Evolutionary conservation across 53 echinoderm and acorn worm species (phyloP), one percentile per base, ranked within the genome.

Genomic region (Mesocentrotus franciscanus): DNA sequence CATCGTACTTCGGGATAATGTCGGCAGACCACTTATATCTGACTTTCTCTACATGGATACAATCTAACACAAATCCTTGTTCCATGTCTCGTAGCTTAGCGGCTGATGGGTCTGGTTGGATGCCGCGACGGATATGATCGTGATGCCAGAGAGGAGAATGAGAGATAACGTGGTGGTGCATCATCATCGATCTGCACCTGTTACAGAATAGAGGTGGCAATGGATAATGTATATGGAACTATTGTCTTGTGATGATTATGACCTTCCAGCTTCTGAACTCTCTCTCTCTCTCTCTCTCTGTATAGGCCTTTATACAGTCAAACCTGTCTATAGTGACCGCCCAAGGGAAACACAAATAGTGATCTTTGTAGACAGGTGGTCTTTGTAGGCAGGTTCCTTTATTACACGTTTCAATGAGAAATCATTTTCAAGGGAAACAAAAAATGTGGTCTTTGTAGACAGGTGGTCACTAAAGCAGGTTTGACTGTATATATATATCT

Each of bases 21-120:
- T 98, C 98, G 10, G 97, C 81, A 49, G 97, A 97, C 98, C 98
- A 98, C 85, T 98, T 98, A 76, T 98, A 98, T 16, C 98, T 96
- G 9, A 95, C 93, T 66, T 96, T 97, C 62, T 98, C 98, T 12
- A 97, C 96, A 61, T 93, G 85, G 95, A 98, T 98, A 56, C 98
- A 97, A 57, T 98, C 98, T 18, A 98, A 95, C 27, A 96, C 92
- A 75, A 98, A 98, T 6, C 91, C 68, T 24, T 96, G 70, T 60
- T 98, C 98, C 95, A 96, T 87, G 55, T 95, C 95, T 56, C 75
- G 95, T 22, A 97, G 95, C 84, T 90, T 70, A 8, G 55, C 90
- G 6, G 96, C 64, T 16, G 90, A 56, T 8, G 96, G 97, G 84
- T 76, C 61, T 24, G 96, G 72, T 83, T 95, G 96, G 42, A 94